These are phyloP conservation scores for Eulemur macaco DNA, from an alignment of 2,113 vertebrate species.

Conservation along the genomic window DNA sequence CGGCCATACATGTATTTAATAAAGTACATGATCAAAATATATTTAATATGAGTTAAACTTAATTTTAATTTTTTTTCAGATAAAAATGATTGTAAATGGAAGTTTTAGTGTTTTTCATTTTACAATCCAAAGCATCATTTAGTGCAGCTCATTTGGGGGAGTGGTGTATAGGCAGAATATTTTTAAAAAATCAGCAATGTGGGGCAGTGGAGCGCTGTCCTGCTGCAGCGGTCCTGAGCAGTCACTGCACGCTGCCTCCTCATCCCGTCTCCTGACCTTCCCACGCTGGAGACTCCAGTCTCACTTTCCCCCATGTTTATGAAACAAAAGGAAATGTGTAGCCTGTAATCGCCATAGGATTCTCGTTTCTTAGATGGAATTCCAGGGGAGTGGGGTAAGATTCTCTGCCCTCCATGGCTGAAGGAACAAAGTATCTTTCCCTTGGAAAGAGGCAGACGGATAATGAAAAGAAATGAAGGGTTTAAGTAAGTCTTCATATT, in stretches of 20 bases:
- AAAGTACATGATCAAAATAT: not conserved
- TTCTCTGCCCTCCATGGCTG: not conserved
- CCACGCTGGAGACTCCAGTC: not conserved
- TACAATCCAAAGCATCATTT: not conserved
- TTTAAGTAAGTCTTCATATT: not conserved
- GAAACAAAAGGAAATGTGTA: not conserved
- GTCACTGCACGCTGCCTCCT: accelerated
- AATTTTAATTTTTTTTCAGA: not conserved
- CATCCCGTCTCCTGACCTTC: not conserved
- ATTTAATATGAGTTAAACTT: not conserved
- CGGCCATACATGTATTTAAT: not conserved
- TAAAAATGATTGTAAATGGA: not conserved
- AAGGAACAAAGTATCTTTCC: not conserved
- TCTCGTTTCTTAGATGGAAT: not conserved
- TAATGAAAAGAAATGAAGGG: not conserved
- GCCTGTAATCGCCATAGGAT: too few species aligned
- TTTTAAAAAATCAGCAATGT: not conserved
- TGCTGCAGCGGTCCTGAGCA: not conserved
- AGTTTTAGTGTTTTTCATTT: not conserved
- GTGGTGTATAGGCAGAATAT: not conserved
- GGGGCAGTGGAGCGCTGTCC: accelerated
- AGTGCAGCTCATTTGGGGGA: not conserved
- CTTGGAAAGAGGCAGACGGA: not conserved
- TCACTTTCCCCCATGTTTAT: not conserved
- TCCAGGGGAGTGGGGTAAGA: not conserved